These are phyloP conservation scores for Bradypus variegatus DNA, from an alignment of 2,797 vertebrate genomes.

Conservation along the genomic window DNA sequence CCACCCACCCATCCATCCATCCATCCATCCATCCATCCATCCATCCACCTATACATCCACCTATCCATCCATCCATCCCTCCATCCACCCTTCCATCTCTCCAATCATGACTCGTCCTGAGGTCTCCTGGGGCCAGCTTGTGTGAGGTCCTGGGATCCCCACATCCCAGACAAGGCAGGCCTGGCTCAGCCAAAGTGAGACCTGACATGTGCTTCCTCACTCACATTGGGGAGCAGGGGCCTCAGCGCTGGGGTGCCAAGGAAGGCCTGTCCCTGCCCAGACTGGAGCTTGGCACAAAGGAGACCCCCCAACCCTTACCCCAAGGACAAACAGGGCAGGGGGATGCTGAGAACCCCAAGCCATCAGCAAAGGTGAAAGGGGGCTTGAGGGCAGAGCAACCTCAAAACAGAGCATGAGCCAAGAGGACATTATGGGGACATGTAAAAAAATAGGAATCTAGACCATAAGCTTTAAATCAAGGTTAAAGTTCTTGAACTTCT, in stretches of 20 bases:
- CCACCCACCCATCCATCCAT: neutral
- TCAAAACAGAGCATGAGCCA: too few species aligned
- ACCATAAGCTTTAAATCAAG: too few species aligned
- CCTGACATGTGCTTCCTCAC: neutral
- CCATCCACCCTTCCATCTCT: neutral
- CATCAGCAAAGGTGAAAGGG: too few species aligned
- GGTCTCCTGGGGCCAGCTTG: neutral
- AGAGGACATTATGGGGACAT: too few species aligned
- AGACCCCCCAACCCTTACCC: too few species aligned
- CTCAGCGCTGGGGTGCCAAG: accelerated
- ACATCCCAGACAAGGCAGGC: neutral
- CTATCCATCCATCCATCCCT: too few species aligned
- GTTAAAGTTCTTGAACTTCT: too few species aligned
- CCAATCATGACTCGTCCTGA: neutral
- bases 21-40: neutral
- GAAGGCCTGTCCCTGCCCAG: neutral
- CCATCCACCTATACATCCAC: too few species aligned
- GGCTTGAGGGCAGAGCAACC: too few species aligned
- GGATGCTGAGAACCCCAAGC: too few species aligned
- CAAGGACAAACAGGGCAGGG: too few species aligned
- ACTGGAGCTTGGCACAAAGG: neutral
- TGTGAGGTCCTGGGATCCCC: neutral
- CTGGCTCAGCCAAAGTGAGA: neutral
- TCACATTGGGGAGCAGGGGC: neutral
- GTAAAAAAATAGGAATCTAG: too few species aligned